A percentile compares a stretch with the other conserved stretches of the same genome.
Evolutionary conservation across 2,113 vertebrate genomes (phyloP).

Genomic region (Apus apus): DNA sequence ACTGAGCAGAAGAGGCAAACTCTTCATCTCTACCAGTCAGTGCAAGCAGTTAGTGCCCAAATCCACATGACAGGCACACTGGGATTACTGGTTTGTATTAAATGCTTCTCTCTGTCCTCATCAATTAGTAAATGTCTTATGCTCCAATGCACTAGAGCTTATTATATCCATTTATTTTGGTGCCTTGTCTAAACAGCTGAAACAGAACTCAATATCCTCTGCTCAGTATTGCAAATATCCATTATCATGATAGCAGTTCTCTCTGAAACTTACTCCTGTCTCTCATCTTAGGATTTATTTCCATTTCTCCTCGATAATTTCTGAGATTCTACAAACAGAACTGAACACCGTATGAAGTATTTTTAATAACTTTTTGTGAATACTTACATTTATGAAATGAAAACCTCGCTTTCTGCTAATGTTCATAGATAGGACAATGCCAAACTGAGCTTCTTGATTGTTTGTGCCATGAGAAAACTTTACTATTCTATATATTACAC

Average conservation of each 20-base stretch:
- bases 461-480: neutral
- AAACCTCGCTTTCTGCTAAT: neutral
- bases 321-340: neutral
- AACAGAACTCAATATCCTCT: constrained; percentile 16
- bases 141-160: neutral
- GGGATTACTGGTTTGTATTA: neutral
- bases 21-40: neutral
- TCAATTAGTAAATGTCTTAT: neutral
- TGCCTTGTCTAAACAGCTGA: constrained; percentile 8
- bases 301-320: neutral
- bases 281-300: neutral
- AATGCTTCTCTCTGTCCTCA: neutral
- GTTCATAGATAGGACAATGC: neutral
- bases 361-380: neutral
- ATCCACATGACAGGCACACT: neutral
- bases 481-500: neutral
- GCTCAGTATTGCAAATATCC: neutral
- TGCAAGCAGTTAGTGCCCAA: neutral
- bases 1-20: neutral
- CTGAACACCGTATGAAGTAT: neutral
- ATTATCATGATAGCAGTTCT: neutral
- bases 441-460: neutral
- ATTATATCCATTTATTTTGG: constrained; percentile 32
- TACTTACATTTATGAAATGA: neutral
- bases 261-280: neutral